These are phyloP conservation scores for Bovichtus diacanthus DNA, from an alignment of 2,797 vertebrate species.

Conservation along the genomic window DNA sequence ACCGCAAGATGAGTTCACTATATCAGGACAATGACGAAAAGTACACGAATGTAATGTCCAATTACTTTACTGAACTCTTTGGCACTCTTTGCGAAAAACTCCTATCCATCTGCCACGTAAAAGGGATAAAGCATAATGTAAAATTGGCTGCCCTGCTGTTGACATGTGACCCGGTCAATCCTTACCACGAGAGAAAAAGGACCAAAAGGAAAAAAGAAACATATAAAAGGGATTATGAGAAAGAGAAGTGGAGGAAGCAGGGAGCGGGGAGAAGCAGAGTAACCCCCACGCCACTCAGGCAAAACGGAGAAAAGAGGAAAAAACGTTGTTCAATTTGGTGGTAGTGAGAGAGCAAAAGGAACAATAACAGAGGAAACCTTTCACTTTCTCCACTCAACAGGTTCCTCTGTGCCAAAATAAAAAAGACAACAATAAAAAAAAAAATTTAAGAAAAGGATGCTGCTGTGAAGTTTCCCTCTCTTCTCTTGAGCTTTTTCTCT, in stretches of 20 bases:
- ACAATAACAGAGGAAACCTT: constrained; percentile 71
- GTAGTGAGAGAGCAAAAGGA: constrained; percentile 42
- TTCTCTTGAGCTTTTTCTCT: constrained; percentile 21
- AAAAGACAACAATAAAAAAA: constrained; percentile 57
- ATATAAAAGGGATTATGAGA: constrained; percentile 46
- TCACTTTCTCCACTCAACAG: constrained; percentile 62
- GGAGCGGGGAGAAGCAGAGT: constrained; percentile 16
- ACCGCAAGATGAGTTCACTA: constrained; percentile 1
- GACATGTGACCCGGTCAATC: constrained; percentile 70
- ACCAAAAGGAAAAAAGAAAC: constrained; percentile 12
- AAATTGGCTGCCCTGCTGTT: constrained; percentile 54
- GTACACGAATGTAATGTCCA: not conserved
- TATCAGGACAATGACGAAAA: constrained; percentile 6
- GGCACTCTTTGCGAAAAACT: constrained; percentile 24
- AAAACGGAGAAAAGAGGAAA: constrained; percentile 41
- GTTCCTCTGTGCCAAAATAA: constrained; percentile 64
- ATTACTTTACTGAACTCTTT: constrained; percentile 14
- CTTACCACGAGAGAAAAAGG: constrained; percentile 56
- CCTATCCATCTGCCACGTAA: constrained; percentile 21
- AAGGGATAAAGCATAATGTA: constrained; percentile 3
- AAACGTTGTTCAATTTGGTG: constrained; percentile 54
- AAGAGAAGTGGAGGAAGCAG: constrained; percentile 33
- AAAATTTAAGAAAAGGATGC: constrained; percentile 58
- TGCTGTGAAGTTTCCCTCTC: constrained; percentile 45
- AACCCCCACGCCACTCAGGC: constrained; percentile 20